Evolutionary conservation across 2,888 invertebrate genomes (phyloP).

Genomic region (Leptinotarsa haldemani): DNA sequence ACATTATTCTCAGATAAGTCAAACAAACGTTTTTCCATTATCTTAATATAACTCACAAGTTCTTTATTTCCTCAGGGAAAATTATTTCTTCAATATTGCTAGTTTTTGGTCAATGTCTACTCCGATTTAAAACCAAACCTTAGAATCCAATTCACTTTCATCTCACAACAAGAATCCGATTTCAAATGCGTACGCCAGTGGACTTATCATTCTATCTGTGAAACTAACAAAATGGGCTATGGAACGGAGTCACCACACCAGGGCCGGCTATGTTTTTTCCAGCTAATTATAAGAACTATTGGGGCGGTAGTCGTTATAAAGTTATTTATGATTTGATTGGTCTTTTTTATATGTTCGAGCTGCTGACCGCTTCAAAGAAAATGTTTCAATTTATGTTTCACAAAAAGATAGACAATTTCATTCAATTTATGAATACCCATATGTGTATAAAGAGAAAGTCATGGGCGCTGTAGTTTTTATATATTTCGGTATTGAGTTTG

Average conservation of each 20-base stretch:
- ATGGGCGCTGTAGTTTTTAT: too few species aligned
- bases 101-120: too few species aligned
- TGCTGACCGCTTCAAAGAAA: slow-evolving; percentile 22
- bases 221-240: slow-evolving; percentile 6
- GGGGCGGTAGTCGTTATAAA: slow-evolving; percentile 38
- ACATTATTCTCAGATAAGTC: too few species aligned
- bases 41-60: too few species aligned
- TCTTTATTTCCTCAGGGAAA: too few species aligned
- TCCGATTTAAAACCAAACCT: too few species aligned
- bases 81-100: too few species aligned
- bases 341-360: slow-evolving; percentile 28
- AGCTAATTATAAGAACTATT: slow-evolving; percentile 41
- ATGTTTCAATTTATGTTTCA: slow-evolving; percentile 31
- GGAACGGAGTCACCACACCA: slow-evolving; percentile 28
- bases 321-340: slow-evolving; percentile 44
- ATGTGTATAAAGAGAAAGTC: too few species aligned
- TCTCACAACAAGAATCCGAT: not conserved
- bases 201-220: not conserved
- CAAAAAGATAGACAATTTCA: not conserved
- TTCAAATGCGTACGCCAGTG: not conserved
- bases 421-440: too few species aligned
- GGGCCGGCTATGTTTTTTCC: slow-evolving; percentile 40
- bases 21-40: too few species aligned
- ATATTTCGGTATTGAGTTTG: too few species aligned
- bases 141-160: too few species aligned